These are phyloP conservation scores for Chionodraco myersi DNA, from an alignment of 2,113 vertebrate genomes.

Conservation along the genomic window DNA sequence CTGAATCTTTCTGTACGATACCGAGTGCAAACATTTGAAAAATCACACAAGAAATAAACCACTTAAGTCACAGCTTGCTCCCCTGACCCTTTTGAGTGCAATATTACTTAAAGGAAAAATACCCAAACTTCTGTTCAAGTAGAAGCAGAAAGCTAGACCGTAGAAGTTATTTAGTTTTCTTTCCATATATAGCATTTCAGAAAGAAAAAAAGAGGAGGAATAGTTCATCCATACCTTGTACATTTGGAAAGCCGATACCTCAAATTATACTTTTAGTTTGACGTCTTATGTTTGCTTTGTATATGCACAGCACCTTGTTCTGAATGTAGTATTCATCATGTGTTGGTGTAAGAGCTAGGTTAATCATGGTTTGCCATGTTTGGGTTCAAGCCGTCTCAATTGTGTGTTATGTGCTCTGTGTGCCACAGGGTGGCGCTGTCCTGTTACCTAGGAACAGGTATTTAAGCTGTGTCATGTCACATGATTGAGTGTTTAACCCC, in stretches of 20 bases:
- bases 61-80: neutral
- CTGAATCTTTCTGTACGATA: constrained; percentile 2
- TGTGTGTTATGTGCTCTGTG: too few species aligned
- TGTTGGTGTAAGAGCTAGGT: too few species aligned
- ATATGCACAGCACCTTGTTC: neutral
- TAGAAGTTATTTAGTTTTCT: neutral
- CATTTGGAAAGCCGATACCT: too few species aligned
- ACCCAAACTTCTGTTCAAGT: neutral
- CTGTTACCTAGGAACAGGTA: too few species aligned
- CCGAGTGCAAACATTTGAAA: neutral
- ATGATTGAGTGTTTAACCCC: too few species aligned
- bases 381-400: too few species aligned
- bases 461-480: too few species aligned
- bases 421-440: too few species aligned
- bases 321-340: neutral
- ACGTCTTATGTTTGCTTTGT: neutral
- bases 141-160: neutral
- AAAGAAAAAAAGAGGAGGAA: too few species aligned
- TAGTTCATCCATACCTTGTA: too few species aligned
- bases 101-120: neutral
- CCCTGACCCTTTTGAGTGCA: neutral
- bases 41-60: neutral
- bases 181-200: neutral
- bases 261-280: neutral
- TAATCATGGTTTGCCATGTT: too few species aligned